Percentiles rank a stretch among this genome's conserved stretches.
Conservation (phyloP, 2,113 vertebrate genomes). For the Ancistrus triradiatus region DNA sequence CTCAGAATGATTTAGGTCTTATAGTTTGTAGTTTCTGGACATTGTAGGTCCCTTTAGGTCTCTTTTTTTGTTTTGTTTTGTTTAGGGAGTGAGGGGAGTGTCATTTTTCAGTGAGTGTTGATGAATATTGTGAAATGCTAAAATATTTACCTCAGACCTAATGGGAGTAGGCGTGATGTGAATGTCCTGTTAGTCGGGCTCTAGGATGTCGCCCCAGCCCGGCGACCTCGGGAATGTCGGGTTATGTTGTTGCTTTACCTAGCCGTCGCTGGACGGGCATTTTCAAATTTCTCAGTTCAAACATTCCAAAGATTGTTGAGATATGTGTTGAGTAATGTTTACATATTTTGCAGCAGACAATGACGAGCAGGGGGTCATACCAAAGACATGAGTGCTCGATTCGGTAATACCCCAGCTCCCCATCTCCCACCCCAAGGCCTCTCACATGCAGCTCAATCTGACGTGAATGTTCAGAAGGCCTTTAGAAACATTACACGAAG, state of each 20-base stretch:
- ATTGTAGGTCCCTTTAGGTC: conserved; percentile 80
- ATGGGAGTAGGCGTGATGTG: neutral
- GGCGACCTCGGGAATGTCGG: conserved; percentile 1
- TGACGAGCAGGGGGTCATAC: conserved; percentile 37
- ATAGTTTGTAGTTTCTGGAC: conserved; percentile 65
- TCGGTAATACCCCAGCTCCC: conserved; percentile 15
- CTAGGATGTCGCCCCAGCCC: neutral
- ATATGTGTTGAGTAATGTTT: conserved; percentile 49
- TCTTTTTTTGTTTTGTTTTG: conserved; percentile 63
- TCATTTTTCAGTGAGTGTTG: conserved; percentile 75
- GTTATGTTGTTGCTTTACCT: neutral
- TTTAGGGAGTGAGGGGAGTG: conserved; percentile 38
- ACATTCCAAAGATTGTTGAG: conserved; percentile 52
- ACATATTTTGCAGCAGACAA: conserved; percentile 61
- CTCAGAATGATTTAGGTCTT: conserved; percentile 74
- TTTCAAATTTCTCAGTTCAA: conserved; percentile 27
- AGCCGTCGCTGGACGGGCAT: neutral
- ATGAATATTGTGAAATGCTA: conserved; percentile 39
- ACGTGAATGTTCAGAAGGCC: neutral
- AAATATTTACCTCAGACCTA: neutral
- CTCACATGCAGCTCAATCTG: conserved; percentile 12
- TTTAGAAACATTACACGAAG: too few species aligned
- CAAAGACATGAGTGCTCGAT: conserved; percentile 25
- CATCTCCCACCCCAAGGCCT: conserved; percentile 23
- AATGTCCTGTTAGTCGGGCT: conserved; percentile 12